Percentiles rank a stretch among this genome's conserved stretches.
Conservation (phyloP, 1,140 invertebrate genomes). For the Caenorhabditis briggsae region DNA sequence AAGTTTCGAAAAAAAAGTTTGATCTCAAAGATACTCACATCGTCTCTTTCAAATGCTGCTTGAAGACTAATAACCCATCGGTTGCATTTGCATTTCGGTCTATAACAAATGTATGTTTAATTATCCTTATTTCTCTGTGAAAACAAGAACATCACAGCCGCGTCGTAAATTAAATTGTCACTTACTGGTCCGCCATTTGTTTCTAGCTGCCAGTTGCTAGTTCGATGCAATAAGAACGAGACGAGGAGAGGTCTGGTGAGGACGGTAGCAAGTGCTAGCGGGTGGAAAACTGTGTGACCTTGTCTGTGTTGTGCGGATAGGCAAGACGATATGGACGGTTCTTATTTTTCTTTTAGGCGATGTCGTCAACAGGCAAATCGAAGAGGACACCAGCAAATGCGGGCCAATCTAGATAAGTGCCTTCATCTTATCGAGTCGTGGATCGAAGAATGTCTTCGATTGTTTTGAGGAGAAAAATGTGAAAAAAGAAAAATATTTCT, state of each 20-base stretch:
- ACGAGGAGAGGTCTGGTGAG: background rate
- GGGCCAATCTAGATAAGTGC: conserved; percentile 54
- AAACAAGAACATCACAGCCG: too few species aligned
- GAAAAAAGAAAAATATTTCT: background rate
- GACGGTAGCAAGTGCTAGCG: background rate
- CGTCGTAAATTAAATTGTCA: background rate
- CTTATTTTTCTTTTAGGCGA: background rate
- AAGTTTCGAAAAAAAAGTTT: background rate
- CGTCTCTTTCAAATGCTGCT: conserved; percentile 70
- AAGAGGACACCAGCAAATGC: conserved; percentile 23
- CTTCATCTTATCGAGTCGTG: conserved; percentile 32
- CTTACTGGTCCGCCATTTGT: conserved; percentile 28
- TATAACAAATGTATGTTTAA: background rate
- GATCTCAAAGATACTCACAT: conserved; percentile 60
- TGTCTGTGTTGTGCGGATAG: background rate
- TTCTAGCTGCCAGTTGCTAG: background rate
- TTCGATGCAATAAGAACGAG: background rate
- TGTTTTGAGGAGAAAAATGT: background rate
- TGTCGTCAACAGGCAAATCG: background rate
- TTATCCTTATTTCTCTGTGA: too few species aligned
- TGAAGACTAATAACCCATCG: conserved; percentile 76
- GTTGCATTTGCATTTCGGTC: conserved; percentile 66
- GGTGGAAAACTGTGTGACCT: background rate
- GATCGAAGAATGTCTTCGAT: background rate
- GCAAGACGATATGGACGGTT: background rate